Conservation (phyloP, 2,797 vertebrate genomes). For the Sebastes alutus region DNA sequence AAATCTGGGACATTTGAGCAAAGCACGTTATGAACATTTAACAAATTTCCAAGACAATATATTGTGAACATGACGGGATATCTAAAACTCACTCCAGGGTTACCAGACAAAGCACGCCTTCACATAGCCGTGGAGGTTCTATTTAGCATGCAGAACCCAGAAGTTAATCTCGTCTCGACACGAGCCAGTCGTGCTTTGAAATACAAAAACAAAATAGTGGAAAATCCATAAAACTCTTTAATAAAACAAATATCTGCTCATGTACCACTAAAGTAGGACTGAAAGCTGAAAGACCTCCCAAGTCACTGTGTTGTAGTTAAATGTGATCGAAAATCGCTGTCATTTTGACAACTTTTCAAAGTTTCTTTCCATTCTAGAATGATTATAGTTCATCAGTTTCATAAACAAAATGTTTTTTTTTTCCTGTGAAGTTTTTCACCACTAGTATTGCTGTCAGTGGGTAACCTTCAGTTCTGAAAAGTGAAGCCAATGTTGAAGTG, state of each 20-base stretch:
- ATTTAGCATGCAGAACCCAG: constrained; percentile 50
- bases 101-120: constrained; percentile 57
- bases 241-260: background rate
- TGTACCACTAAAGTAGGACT: background rate
- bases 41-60: constrained; percentile 77
- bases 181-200: constrained; percentile 46
- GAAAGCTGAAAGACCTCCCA: background rate
- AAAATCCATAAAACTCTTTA: constrained; percentile 3
- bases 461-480: no score
- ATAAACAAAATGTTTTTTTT: background rate
- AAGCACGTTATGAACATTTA: constrained; percentile 77
- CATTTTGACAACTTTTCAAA: background rate
- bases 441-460: background rate
- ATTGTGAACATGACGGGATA: constrained; percentile 68
- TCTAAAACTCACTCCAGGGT: constrained; percentile 66
- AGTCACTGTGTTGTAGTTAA: background rate
- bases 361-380: background rate
- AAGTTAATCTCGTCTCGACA: constrained; percentile 56
- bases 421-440: background rate
- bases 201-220: constrained; percentile 42
- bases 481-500: no score
- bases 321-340: background rate
- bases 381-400: background rate
- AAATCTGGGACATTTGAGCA: constrained; percentile 75
- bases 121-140: constrained; percentile 35